Evolutionary conservation across 2,113 vertebrate genomes (phyloP), one percentile per base, ranked within the genome.

Genomic region (Stomatorhinus ivindoensis): DNA sequence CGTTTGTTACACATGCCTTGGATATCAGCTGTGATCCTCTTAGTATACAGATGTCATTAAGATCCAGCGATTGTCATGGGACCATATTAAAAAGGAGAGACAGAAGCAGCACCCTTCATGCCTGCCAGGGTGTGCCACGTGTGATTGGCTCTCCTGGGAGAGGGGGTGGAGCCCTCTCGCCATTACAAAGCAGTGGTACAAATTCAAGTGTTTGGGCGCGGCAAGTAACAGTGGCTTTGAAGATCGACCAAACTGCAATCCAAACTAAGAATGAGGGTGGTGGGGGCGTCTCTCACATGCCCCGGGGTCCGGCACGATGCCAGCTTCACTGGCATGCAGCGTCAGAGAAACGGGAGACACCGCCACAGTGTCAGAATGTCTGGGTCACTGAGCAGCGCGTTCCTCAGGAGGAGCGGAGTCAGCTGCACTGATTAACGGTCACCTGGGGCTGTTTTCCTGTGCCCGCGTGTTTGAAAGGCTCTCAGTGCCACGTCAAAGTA

Each of bases 401-500:
- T 50, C 24, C 1, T 42, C 86, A 42, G 9, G 27, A 51, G 8
- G 35, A 39, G 19, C n/a, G 24, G 42, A 19, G 15, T 51, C 65
- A 15, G 13, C 24, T 88, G 51, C 21, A 39, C 44, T 85, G 9
- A 42, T 90, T 61, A 61, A 35, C 9, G 21, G 5, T 86, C n/a
- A 35, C 50, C 85, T 86, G 47, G 47, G 85, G 85, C 48, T 39
- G 51, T 65, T 61, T 53, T 4, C 17, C 76, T 31, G 48, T 27
- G 53, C n/a, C 44, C 19, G 3, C 17, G 19, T 53, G 55, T 53
- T 24, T 84, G 19, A 51, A 82, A 19, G 89, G 91, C 90, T 65
- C 61, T 91, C 89, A 91, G 87, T 21, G 31, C 47, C 88, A 76
- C 15, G 47, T 73, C 87, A 90, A 73, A 92, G 82, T 89, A 93